Evolutionary conservation across 2,888 invertebrate genomes (phyloP), one percentile per base, ranked within the genome.

Genomic region (Chelonus formosanus): DNA sequence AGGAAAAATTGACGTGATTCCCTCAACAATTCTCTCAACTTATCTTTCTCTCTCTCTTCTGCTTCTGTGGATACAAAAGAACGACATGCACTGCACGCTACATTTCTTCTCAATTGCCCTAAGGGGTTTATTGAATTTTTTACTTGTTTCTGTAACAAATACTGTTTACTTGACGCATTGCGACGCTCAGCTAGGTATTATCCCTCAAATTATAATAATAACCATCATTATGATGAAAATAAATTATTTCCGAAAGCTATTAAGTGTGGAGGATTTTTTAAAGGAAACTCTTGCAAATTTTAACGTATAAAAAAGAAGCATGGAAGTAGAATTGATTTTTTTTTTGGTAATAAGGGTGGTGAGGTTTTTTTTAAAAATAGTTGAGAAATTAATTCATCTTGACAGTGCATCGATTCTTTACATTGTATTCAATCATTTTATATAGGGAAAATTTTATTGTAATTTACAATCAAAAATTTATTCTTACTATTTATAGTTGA

Each of bases 51-150:
- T 40, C 40, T 6, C 6, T 40, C 6, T 5, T 1, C 1, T 60
- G 40, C 75, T 69, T 72, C 74, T 73, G 68, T 69, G 67, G 72
- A 66, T 63, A 69, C 65, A 72, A 55, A 50, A 45, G 53, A 55
- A 53, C 4, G 34, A 34, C 35, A 34, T n/a, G n/a, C 54, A 20
- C 3, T 56, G 52, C 61, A 52, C 61, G 56, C 45, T 35, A 54
- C 54, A 44, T 54, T 45, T 62, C 54, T 50, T 8, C 54, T 44
- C 62, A 55, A 55, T 55, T 55, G 7, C 35, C 34, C 52, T 53
- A 5, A 7, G 5, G 32, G n/a, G 32, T 44, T 31, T 48, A 50
- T 59, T 32, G 36, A 10, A 20, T 56, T 31, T 56, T 43, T 44
- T 44, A 31, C 34, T 43, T 56, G 0, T 56, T 3, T 32, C 8